Percentiles rank a stretch among this genome's conserved stretches.
Evolutionary conservation across 2,888 invertebrate species (phyloP).

Genomic region (Thumatha senex): DNA sequence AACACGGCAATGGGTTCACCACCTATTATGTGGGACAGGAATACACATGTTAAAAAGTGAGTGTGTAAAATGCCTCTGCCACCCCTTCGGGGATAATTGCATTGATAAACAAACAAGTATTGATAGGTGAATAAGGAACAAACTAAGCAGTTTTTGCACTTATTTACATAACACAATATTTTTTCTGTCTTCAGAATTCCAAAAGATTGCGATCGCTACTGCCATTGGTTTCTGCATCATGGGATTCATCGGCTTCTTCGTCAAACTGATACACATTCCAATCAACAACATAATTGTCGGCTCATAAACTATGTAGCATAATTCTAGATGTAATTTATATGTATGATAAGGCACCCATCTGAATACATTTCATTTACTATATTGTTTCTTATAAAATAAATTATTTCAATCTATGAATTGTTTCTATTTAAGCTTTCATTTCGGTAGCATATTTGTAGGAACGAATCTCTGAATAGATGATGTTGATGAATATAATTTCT

Average conservation of each 20-base stretch:
- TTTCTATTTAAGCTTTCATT: conserved; percentile 17
- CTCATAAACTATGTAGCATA: conserved; percentile 80
- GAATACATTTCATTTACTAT: conserved; percentile 53
- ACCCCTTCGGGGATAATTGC: too few relatives aligned
- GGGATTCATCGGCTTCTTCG: conserved; percentile 99
- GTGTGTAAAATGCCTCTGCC: too few relatives aligned
- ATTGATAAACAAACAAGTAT: too few relatives aligned
- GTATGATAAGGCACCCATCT: conserved; percentile 68
- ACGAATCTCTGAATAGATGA: too few relatives aligned
- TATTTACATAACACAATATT: not conserved
- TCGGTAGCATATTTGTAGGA: too few relatives aligned
- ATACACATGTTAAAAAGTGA: too few relatives aligned
- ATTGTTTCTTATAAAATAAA: conserved; percentile 66
- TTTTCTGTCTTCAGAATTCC: conserved; percentile 91
- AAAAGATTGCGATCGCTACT: conserved; percentile 99
- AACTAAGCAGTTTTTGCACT: too few relatives aligned
- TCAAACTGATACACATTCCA: conserved; percentile 99
- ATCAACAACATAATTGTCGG: conserved; percentile 98
- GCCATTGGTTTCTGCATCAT: conserved; percentile 99
- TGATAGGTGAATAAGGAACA: too few relatives aligned
- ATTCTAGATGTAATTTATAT: conserved; percentile 56
- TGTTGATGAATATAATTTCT: too few relatives aligned
- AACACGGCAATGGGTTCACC: too few relatives aligned
- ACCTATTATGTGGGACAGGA: too few relatives aligned
- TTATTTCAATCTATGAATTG: conserved; percentile 59